Conservation (phyloP, 2,113 vertebrate species). For the Apus apus region DNA sequence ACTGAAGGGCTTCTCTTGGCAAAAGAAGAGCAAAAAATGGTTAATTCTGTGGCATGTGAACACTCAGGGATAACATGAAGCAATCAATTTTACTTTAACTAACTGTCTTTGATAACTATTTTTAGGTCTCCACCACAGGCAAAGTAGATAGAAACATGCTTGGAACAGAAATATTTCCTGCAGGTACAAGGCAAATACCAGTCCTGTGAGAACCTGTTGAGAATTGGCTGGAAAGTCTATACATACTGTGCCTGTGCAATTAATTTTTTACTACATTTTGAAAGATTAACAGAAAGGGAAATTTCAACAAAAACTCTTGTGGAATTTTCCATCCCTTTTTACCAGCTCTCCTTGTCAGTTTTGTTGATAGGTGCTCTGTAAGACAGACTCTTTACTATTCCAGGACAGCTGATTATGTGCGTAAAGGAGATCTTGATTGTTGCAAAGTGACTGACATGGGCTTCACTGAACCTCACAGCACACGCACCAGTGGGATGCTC, state of each 20-base stretch:
- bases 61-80: neutral
- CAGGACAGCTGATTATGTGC: neutral
- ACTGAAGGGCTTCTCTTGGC: neutral
- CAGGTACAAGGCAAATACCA: neutral
- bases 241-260: neutral
- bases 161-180: neutral
- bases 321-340: neutral
- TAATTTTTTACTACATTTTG: neutral
- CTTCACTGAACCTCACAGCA: neutral
- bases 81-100: neutral
- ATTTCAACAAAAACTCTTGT: neutral
- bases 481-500: neutral
- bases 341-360: neutral
- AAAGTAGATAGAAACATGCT: neutral
- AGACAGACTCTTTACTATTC: neutral
- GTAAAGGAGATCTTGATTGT: neutral
- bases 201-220: slow-evolving; percentile 38
- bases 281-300: neutral
- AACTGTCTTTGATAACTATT: neutral
- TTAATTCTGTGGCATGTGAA: neutral
- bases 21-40: neutral
- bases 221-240: neutral
- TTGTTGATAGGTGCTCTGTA: neutral
- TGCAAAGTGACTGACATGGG: neutral
- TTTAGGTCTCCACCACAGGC: neutral